phyloP scores from a whole-genome alignment of 2,888 invertebrate species.

The Drosophila mettleri region DNA sequence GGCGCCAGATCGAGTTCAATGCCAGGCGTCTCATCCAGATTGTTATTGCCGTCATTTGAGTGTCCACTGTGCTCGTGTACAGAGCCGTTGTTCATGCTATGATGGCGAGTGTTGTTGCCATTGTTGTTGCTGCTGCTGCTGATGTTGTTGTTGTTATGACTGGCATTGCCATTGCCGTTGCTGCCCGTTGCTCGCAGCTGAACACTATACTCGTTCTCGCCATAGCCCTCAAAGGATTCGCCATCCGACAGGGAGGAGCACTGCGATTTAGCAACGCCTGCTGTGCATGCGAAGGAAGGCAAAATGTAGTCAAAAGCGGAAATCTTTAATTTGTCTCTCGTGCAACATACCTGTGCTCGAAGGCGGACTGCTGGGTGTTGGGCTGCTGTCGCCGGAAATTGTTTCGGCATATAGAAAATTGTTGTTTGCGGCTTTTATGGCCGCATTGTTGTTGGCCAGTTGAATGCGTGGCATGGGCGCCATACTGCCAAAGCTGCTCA shows the following conservation, averaged over 20 bases:
- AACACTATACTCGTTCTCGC: slow-evolving; percentile 86
- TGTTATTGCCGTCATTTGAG: slow-evolving; percentile 79
- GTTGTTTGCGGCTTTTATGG: slow-evolving; percentile 62
- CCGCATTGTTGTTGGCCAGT: slow-evolving; percentile 56
- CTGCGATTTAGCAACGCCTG: slow-evolving; percentile 84
- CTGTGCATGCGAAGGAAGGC: slow-evolving; percentile 8
- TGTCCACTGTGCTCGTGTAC: slow-evolving; percentile 67
- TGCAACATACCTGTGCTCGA: slow-evolving; percentile 82
- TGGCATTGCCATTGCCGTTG: slow-evolving; percentile 30
- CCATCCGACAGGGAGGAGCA: slow-evolving; percentile 89
- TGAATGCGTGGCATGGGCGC: slow-evolving; percentile 82
- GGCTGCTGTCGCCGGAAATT: slow-evolving; percentile 83
- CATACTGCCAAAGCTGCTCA: slow-evolving; percentile 58
- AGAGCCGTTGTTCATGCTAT: slow-evolving; percentile 35
- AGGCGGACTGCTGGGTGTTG: slow-evolving; percentile 84
- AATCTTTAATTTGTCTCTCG: slow-evolving; percentile 6
- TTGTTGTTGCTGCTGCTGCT: slow-evolving; percentile 29
- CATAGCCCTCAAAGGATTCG: slow-evolving; percentile 93
- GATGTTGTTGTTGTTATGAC: slow-evolving; percentile 26
- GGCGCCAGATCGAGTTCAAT: slow-evolving; percentile 85
- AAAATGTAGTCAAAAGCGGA: not conserved
- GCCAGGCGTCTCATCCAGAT: slow-evolving; percentile 74
- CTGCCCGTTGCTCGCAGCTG: slow-evolving; percentile 40
- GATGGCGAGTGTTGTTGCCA: slow-evolving; percentile 31
- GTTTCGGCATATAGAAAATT: slow-evolving; percentile 74